A percentile compares a stretch with the other conserved stretches of the same genome.
Conservation (phyloP, 2,888 invertebrate genomes). For the Troilus luridus region DNA sequence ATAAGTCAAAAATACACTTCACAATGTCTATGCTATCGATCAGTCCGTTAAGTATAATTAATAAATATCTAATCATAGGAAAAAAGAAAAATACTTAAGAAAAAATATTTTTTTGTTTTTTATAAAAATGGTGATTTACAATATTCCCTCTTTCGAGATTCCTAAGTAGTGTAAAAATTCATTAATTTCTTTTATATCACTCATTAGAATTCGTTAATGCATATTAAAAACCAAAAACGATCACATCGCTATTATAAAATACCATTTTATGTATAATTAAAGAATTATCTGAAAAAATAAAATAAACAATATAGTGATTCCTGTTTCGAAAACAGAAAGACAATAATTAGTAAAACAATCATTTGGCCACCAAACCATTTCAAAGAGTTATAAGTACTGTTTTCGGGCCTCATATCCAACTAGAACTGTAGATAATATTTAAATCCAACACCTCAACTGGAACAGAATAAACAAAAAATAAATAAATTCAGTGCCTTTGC, state of each 20-base stretch:
- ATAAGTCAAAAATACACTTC: conserved; percentile 43
- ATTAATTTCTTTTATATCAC: conserved; percentile 32
- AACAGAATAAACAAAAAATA: not conserved
- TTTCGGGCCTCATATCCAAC: conserved; percentile 16
- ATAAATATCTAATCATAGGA: conserved; percentile 27
- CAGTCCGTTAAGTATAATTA: conserved; percentile 48
- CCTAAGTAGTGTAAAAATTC: conserved; percentile 33
- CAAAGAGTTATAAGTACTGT: conserved; percentile 31
- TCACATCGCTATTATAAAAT: conserved; percentile 22
- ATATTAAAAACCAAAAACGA: conserved; percentile 4
- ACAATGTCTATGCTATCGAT: conserved; percentile 16
- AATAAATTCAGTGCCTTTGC: not conserved
- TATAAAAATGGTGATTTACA: not conserved
- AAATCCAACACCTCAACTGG: not conserved
- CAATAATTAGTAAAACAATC: conserved; percentile 25
- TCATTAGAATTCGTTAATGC: conserved; percentile 7
- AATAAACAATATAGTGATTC: not conserved
- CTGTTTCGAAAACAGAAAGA: not conserved
- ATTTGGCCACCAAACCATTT: conserved; percentile 29
- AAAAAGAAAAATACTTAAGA: conserved; percentile 31
- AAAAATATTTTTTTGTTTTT: not conserved
- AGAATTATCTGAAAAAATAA: conserved; percentile 29
- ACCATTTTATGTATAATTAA: not conserved
- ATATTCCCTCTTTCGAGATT: not conserved
- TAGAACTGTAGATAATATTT: conserved; percentile 25